Evolutionary conservation across 2,113 vertebrate genomes (phyloP).

Genomic region (Notothenia coriiceps): DNA sequence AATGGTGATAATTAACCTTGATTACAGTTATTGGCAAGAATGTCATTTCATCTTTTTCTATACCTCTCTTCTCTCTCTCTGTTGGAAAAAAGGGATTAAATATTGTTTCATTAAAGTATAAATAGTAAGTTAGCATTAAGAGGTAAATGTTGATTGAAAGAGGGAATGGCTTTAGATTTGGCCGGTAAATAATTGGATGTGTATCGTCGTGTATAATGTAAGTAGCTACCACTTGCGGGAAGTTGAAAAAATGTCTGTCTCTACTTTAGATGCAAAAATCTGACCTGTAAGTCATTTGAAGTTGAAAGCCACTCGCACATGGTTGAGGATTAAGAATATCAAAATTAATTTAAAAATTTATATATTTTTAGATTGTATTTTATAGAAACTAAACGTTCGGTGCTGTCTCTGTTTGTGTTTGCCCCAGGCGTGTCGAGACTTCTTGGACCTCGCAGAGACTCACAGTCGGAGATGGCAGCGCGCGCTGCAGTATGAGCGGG

Average conservation of each 20-base stretch:
- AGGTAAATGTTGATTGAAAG: too few relatives aligned
- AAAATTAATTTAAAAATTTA: neutral
- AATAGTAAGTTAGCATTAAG: too few relatives aligned
- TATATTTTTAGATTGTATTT: neutral
- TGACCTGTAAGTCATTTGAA: neutral
- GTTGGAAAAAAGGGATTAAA: neutral
- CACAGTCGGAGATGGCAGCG: conserved; percentile 97
- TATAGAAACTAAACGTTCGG: neutral
- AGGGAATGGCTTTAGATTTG: too few relatives aligned
- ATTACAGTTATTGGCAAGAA: conserved; percentile 35
- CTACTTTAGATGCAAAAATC: neutral
- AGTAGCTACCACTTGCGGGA: too few relatives aligned
- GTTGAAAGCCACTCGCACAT: neutral
- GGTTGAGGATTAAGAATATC: neutral
- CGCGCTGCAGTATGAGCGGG: conserved; percentile 95
- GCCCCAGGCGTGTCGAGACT: conserved; percentile 95
- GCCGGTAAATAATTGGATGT: too few relatives aligned
- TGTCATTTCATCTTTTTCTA: neutral
- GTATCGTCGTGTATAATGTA: too few relatives aligned
- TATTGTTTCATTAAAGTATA: neutral
- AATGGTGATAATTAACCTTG: conserved; percentile 27
- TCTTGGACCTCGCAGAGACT: conserved; percentile 93
- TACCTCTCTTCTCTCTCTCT: neutral
- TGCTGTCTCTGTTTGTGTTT: conserved; percentile 17
- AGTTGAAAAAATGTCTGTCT: neutral